A percentile compares a stretch with the other conserved stretches of the same genome.
Evolutionary conservation across 2,113 vertebrate species (phyloP).

Genomic region (Ciconia maguari): DNA sequence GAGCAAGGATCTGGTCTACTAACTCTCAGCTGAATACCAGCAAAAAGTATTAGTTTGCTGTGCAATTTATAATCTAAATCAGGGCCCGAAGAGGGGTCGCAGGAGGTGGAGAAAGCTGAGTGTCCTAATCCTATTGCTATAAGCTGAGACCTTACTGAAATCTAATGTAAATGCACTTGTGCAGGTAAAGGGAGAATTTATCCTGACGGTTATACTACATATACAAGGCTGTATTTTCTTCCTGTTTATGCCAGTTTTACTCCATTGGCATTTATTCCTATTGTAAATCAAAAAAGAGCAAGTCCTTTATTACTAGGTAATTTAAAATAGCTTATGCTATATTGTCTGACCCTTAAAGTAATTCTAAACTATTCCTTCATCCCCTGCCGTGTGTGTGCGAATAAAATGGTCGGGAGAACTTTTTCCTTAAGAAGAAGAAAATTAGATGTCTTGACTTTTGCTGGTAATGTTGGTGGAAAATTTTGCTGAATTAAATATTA

Average conservation of each 20-base stretch:
- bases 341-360: neutral
- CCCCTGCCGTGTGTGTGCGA: neutral
- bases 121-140: accelerated
- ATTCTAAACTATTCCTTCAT: neutral
- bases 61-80: neutral
- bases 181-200: neutral
- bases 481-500: neutral
- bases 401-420: neutral
- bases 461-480: neutral
- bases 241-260: neutral
- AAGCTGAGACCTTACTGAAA: neutral
- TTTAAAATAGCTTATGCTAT: neutral
- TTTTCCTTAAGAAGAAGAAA: neutral
- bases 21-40: neutral
- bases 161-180: neutral
- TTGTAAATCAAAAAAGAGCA: neutral
- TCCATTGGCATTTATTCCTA: neutral
- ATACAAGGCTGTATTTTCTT: neutral
- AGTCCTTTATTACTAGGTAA: neutral
- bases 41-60: neutral
- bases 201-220: neutral
- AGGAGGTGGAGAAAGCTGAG: neutral
- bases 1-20: neutral
- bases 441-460: neutral
- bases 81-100: neutral